phyloP scores from a whole-genome alignment of 2,888 invertebrate species.

The Platyscelio sp. region DNA sequence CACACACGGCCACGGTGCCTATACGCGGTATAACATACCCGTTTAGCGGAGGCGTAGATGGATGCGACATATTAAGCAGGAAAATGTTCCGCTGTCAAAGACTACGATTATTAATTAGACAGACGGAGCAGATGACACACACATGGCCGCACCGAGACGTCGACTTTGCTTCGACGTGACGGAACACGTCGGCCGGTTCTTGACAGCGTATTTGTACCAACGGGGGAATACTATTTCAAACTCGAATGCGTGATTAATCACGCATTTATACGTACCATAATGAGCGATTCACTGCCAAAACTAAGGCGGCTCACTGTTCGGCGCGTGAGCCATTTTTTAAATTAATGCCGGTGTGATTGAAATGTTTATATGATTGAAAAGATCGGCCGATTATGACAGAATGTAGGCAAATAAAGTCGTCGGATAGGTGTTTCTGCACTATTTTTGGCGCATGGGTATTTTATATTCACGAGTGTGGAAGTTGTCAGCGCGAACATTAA shows the following conservation, averaged over 20 bases:
- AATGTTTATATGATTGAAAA: neutral
- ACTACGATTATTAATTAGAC: constrained; percentile 66
- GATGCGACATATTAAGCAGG: constrained; percentile 69
- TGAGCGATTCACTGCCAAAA: constrained; percentile 24
- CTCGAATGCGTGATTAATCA: constrained; percentile 54
- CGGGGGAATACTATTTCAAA: constrained; percentile 46
- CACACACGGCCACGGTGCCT: constrained; percentile 35
- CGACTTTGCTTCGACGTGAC: constrained; percentile 63
- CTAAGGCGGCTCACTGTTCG: constrained; percentile 4
- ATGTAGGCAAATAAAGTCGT: constrained; percentile 6
- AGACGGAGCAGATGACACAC: constrained; percentile 57
- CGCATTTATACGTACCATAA: constrained; percentile 57
- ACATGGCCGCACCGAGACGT: constrained; percentile 55
- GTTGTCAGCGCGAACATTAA: constrained; percentile 23
- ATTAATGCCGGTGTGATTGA: constrained; percentile 22
- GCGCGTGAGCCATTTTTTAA: neutral
- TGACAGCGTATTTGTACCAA: constrained; percentile 66
- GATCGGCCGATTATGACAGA: constrained; percentile 22
- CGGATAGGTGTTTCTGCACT: neutral
- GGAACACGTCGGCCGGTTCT: constrained; percentile 52
- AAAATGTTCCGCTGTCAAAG: constrained; percentile 62
- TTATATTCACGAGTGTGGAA: constrained; percentile 20
- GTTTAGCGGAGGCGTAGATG: constrained; percentile 69
- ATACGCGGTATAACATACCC: constrained; percentile 37
- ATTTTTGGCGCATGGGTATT: constrained; percentile 13